Base-by-base conservation (phyloP, 2,888 invertebrate genomes). In the Rhamphomyia laevipes region DNA sequence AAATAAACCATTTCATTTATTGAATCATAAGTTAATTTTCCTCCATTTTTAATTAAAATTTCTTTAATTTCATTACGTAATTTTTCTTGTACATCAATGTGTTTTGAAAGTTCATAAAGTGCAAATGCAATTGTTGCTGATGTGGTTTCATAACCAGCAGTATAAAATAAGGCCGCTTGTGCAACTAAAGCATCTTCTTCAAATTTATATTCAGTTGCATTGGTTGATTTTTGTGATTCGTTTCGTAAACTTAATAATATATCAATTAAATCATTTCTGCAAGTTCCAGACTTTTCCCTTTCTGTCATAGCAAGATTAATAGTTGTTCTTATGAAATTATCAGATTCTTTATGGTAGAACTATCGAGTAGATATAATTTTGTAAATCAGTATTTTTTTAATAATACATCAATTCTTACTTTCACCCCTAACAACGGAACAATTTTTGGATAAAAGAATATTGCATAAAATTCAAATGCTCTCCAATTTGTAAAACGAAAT, bases 231-330 rank as follows among this genome's bases (percentile, higher is more conserved):
- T 59, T 56, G 18, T 54, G 50, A 15, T 2, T 55, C 54, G 12
- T 55, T 45, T 30, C 64, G 59, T 21, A 74, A 59, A 27, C 73
- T 69, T 30, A 75, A 64, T n/a, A 77, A 59, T 15, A 73, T 61
- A 54, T 76, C 75, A 23, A 77, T 67, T 1, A 76, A 66, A 56
- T 77, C 76, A 37, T 71, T 65, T 18, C 74, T 61, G 2, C 54
- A 64, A 10, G 59, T 53, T 9, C 71, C 70, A 1, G 65, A 62
- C 33, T 63, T 57, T 44, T 70, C 65, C 2, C 77, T 62, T 16
- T 68, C 61, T 1, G 59, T 54, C 40, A 76, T 66, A 1, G 72
- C 70, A 21, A 68, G 64, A 59, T 67, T 69, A 17, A 75, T 69
- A 13, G 67, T 64, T 0, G 59, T 53, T 12, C 69, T 61, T 2